Evolutionary conservation across 2,797 vertebrate genomes (phyloP).

Genomic region (Tenualosa thibaudeaui): DNA sequence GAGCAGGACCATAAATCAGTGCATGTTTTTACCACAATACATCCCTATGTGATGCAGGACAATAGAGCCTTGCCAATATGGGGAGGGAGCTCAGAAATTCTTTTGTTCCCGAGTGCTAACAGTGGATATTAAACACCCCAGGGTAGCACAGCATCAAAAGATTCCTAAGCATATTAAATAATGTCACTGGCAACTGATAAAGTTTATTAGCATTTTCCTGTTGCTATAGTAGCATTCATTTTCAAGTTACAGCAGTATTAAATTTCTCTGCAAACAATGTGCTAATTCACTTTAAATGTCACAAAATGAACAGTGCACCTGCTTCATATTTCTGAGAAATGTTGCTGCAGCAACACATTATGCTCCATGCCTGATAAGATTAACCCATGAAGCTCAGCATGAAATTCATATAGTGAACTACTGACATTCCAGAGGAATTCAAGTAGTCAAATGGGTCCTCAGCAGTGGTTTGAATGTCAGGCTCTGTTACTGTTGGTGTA

Average conservation of each 20-base stretch:
- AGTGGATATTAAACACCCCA: not conserved
- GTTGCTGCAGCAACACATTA: not conserved
- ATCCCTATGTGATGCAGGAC: not conserved
- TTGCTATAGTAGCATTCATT: not conserved
- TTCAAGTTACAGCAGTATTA: conserved; percentile 5
- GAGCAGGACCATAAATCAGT: not conserved
- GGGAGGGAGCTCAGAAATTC: not conserved
- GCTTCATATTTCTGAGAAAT: conserved; percentile 45
- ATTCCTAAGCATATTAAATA: not conserved
- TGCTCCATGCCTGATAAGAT: not conserved
- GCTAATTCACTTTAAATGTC: conserved; percentile 53
- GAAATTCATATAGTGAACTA: not conserved
- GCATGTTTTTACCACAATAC: not conserved
- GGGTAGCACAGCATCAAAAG: not conserved
- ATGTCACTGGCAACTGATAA: conserved; percentile 15
- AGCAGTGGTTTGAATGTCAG: not conserved
- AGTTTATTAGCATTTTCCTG: conserved; percentile 34
- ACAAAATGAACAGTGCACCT: conserved; percentile 42
- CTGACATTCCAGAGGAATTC: not conserved
- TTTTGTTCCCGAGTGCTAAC: not conserved
- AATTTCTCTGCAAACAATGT: conserved; percentile 51
- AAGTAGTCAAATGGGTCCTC: not conserved
- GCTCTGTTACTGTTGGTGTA: conserved; percentile 13
- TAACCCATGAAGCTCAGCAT: not conserved
- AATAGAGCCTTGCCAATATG: not conserved